These are phyloP conservation scores for Actinia equina DNA, from an alignment of 64 coral and sea anemone genomes.

Conservation along the genomic window DNA sequence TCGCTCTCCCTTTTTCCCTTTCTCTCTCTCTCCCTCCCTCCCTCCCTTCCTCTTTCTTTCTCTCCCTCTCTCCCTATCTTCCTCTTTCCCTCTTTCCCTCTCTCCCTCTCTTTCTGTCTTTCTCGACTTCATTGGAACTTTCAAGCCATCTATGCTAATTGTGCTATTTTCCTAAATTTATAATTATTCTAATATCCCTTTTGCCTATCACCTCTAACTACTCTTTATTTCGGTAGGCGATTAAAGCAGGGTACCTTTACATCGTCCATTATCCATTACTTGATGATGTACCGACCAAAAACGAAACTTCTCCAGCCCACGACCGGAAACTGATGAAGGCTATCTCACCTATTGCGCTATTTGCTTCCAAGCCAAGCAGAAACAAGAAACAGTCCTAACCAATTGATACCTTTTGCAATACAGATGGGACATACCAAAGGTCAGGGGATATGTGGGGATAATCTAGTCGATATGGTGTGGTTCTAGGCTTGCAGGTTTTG, in stretches of 20 bases:
- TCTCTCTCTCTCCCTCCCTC: too few relatives aligned
- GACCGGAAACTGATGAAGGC: conserved; percentile 24
- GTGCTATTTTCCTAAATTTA: too few relatives aligned
- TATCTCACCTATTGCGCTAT: conserved; percentile 43
- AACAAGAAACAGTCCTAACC: conserved; percentile 15
- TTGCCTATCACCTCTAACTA: too few relatives aligned
- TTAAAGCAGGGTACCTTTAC: conserved; percentile 18
- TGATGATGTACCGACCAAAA: not conserved
- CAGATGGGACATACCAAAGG: conserved; percentile 47
- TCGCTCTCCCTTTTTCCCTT: too few relatives aligned
- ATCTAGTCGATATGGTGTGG: too few relatives aligned
- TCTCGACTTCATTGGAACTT: not conserved
- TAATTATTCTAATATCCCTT: too few relatives aligned
- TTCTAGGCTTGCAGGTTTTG: too few relatives aligned
- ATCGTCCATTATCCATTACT: conserved; percentile 24
- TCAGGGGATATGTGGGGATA: not conserved
- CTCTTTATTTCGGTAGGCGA: conserved; percentile 8
- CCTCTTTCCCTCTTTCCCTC: too few relatives aligned
- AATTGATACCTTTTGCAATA: conserved; percentile 39
- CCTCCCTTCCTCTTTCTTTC: too few relatives aligned
- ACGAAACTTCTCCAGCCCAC: not conserved
- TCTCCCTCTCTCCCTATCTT: too few relatives aligned
- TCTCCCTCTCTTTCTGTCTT: too few relatives aligned
- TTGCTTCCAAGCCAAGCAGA: conserved; percentile 47
- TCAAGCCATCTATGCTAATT: too few relatives aligned